Base-by-base conservation (phyloP, 2,888 invertebrate genomes). In the Himalopsyche anomala region DNA sequence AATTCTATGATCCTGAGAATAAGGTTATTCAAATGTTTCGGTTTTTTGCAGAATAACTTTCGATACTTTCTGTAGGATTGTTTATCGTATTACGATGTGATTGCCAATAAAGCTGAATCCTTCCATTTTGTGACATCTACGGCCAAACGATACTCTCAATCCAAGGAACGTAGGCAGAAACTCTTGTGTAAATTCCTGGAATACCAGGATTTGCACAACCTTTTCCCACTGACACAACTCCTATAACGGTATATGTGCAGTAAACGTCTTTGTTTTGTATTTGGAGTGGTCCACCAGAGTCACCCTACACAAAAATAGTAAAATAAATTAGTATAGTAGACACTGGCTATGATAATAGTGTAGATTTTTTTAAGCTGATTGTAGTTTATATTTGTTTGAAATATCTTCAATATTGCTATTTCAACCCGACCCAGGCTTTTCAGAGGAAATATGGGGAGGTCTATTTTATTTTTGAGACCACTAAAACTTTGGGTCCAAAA, bases 181-280 rank as follows among this genome's bases (percentile, higher is more conserved):
- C 94, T 69, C 93, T 91, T 0, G 95, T 94, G 89, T 95, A 96
- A 9, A 95, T 91, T 0, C 94, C 95, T 0, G 93, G 95, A 87
- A 90, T 90, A 4, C 89, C 92, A 28, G 89, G 89, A 85, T 89
- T 89, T 0, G 93, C 92, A 89, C 94, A 94, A 17, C 91, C 89
- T 86, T 90, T 90, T 62, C 94, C 92, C 89, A 92, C 90, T 17
- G 93, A 94, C 17, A 94, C 94, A 2, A 94, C 90, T 0, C 94
- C 94, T 0, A 94, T 89, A 0, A 94, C 88, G 2, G 91, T 91
- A 89, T 93, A 93, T 91, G 94, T 91, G 86, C 95, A 95, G 79
- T 91, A 40, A 4, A 85, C 81, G n/a, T 81, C 19, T 17, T 15
- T 42, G 4, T 51, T 81, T 40, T 51, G 9, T 40, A 40, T 51